Evolutionary conservation across 2,113 vertebrate species (phyloP).

Genomic region (Sterrhoptilus dennistouni): DNA sequence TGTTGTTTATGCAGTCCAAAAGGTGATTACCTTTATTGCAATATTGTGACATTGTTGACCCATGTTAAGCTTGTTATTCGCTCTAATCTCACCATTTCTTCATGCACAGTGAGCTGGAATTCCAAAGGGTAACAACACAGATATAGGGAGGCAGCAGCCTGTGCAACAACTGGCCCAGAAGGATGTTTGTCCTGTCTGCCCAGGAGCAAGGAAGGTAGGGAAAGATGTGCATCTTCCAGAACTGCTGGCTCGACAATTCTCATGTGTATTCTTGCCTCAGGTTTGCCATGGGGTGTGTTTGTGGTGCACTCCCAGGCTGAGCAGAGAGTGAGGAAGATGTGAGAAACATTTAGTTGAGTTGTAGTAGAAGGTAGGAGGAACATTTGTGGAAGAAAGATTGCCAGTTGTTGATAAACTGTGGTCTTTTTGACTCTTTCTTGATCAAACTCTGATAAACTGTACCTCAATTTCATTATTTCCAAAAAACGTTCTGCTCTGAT

Average conservation of each 20-base stretch:
- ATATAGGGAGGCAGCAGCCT: background rate
- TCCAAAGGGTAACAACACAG: background rate
- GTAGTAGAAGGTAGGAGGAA: background rate
- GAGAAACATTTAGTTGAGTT: background rate
- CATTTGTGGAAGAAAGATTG: background rate
- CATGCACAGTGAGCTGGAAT: background rate
- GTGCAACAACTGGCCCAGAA: background rate
- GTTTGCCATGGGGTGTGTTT: background rate
- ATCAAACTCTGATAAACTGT: background rate
- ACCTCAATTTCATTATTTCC: background rate
- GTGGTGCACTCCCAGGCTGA: background rate
- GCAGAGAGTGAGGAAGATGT: background rate
- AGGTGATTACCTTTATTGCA: background rate
- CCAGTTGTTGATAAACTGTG: background rate
- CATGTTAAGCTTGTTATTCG: background rate
- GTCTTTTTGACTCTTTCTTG: background rate
- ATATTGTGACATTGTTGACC: constrained; percentile 7
- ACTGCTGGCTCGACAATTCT: background rate
- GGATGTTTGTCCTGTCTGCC: background rate
- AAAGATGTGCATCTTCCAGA: background rate
- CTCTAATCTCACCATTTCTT: background rate
- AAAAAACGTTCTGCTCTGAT: background rate
- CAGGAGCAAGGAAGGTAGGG: background rate
- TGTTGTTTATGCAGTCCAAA: background rate
- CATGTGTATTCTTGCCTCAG: background rate